Base-by-base conservation (phyloP, 2,113 vertebrate species). In the Leptobrachium ailaonicum region DNA sequence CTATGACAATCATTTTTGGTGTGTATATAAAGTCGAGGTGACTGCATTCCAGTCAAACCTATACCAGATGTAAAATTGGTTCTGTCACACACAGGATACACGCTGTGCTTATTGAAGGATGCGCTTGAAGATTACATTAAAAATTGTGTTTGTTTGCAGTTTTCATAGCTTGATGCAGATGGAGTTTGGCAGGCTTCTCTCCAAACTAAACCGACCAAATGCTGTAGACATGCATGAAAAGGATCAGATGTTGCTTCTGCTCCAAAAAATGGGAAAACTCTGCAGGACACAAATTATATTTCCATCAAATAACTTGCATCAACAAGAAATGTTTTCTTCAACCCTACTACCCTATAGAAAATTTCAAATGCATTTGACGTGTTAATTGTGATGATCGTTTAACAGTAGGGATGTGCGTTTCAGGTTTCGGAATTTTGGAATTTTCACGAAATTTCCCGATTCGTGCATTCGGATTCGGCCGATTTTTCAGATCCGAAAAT, bases 151-250 rank as follows among this genome's bases (percentile, higher is more conserved):
- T 58, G 66, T 54, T 69, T 40, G 14, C 66, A 69, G 62, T 69
- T 64, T 69, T 69, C 54, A 8, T 20, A 58, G 53, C 53, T 60
- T 58, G 66, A 77, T 69, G 54, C 66, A 69, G 75, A 77, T 77
- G 75, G 41, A 66, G 4, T 60, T 69, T 77, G 66, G 53, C 53
- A 77, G 66, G 14, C 40, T 69, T 69, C n/a, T 66, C 32, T 54
- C 40, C 14, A 67, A 67, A 67, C 63, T 42, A n/a, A 41, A 7
- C 41, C n/a, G 13, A 42, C 40, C 64, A 76, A 76, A 76, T 76
- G 64, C 40, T 76, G 68, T 50, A 68, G 75, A 68, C 75, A 76
- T 58, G 75, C 75, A 68, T 76, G 75, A 76, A 68, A 50, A 54
- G 66, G 47, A 76, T 76, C 75, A 68, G 75, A 67, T 76, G 75